Evolutionary conservation across 2,113 vertebrate species (phyloP).

Genomic region (Stictonetta naevosa): DNA sequence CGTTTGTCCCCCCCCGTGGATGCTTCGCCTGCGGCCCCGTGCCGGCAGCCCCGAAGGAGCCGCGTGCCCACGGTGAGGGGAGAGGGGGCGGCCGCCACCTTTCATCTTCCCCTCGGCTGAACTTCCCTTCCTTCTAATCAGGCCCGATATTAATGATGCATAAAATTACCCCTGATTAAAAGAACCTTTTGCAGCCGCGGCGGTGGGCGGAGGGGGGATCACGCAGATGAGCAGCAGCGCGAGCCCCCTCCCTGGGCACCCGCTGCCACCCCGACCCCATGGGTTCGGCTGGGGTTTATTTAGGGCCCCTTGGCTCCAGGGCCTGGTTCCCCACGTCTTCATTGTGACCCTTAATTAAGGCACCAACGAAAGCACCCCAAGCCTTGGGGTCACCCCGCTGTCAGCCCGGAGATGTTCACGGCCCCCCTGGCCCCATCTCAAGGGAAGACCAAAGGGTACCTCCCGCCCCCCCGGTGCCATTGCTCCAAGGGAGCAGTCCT

Average conservation of each 20-base stretch:
- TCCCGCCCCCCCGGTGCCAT: not conserved
- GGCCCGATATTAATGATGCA: constrained; percentile 31
- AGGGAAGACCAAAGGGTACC: not conserved
- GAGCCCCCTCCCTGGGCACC: not conserved
- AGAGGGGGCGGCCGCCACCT: not conserved
- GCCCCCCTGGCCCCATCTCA: fast-evolving
- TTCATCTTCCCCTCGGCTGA: not conserved
- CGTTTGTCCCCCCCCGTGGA: fast-evolving
- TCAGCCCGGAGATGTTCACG: not conserved
- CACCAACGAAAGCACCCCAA: not conserved
- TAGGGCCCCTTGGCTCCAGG: not conserved
- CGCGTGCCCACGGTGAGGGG: fast-evolving
- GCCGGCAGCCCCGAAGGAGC: no score
- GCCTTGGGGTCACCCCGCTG: not conserved
- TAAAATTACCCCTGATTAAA: constrained; percentile 59
- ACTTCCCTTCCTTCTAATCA: constrained; percentile 22
- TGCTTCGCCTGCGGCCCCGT: no score
- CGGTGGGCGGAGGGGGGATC: not conserved
- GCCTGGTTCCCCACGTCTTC: not conserved
- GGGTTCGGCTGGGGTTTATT: not conserved
- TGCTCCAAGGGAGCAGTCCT: fast-evolving
- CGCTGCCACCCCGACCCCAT: fast-evolving
- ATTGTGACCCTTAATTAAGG: not conserved
- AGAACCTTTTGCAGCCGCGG: constrained; percentile 9
- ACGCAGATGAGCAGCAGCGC: fast-evolving